Conservation (phyloP, 2,113 vertebrate genomes). For the Enhydra lutris region DNA sequence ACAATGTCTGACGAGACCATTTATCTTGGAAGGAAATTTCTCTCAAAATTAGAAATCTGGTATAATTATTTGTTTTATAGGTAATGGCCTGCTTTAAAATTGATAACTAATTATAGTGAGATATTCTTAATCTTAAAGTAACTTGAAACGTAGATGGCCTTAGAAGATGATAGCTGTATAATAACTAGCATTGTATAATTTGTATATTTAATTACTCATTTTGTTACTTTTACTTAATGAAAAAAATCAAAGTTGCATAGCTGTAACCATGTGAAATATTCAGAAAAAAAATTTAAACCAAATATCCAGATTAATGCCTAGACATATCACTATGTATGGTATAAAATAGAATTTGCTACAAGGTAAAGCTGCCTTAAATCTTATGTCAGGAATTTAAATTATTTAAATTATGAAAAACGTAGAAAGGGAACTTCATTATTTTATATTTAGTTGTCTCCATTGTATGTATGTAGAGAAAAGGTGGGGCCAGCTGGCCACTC, state of each 20-base stretch:
- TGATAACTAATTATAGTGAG: neutral
- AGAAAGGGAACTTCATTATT: neutral
- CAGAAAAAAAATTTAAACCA: neutral
- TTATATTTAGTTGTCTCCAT: neutral
- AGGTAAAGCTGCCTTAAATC: neutral
- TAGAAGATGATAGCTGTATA: neutral
- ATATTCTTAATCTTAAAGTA: neutral
- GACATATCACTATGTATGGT: neutral
- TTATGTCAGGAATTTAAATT: slow-evolving; percentile 13
- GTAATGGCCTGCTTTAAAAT: neutral
- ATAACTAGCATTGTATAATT: neutral
- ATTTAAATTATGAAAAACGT: neutral
- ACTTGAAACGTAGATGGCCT: neutral
- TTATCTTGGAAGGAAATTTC: neutral
- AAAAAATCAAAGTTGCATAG: neutral
- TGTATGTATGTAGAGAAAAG: neutral
- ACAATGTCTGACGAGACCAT: neutral
- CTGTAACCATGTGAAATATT: neutral
- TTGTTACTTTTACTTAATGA: neutral
- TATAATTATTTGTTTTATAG: slow-evolving; percentile 7
- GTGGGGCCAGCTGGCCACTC: neutral
- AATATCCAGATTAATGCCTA: neutral
- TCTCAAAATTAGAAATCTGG: neutral
- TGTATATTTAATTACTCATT: neutral
- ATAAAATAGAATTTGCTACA: neutral